Conservation (phyloP, 2,797 vertebrate genomes). For the Intellagama lesueurii region DNA sequence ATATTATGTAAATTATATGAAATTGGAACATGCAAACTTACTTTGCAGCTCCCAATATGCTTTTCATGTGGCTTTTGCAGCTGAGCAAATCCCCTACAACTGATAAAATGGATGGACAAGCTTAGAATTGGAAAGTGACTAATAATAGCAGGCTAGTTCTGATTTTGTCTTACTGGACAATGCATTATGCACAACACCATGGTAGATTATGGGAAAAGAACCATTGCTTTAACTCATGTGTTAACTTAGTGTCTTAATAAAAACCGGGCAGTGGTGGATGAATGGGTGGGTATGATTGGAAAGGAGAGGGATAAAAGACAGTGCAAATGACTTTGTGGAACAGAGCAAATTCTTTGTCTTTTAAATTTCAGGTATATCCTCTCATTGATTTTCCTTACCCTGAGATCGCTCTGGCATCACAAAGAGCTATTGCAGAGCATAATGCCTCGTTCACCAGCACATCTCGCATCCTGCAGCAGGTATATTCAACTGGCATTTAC, state of each 20-base stretch:
- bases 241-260: neutral
- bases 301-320: neutral
- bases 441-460: slow-evolving; percentile 60
- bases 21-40: neutral
- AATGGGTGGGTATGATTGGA: neutral
- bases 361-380: slow-evolving; percentile 81
- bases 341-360: neutral
- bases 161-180: neutral
- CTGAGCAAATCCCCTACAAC: neutral
- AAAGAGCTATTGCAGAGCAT: slow-evolving; percentile 77
- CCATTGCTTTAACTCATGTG: neutral
- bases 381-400: slow-evolving; percentile 80
- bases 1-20: neutral
- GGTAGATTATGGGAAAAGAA: neutral
- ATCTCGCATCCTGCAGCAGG: slow-evolving; percentile 84
- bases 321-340: neutral
- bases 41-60: neutral
- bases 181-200: neutral
- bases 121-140: neutral
- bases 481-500: slow-evolving; percentile 36
- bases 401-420: slow-evolving; percentile 78
- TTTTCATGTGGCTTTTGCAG: neutral
- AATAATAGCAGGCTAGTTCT: neutral
- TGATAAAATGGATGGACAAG: neutral
- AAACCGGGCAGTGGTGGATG: neutral